Percentiles rank a stretch among this genome's conserved stretches.
Evolutionary conservation across 2,797 vertebrate species (phyloP).

Genomic region (Cephalopachus bancanus): DNA sequence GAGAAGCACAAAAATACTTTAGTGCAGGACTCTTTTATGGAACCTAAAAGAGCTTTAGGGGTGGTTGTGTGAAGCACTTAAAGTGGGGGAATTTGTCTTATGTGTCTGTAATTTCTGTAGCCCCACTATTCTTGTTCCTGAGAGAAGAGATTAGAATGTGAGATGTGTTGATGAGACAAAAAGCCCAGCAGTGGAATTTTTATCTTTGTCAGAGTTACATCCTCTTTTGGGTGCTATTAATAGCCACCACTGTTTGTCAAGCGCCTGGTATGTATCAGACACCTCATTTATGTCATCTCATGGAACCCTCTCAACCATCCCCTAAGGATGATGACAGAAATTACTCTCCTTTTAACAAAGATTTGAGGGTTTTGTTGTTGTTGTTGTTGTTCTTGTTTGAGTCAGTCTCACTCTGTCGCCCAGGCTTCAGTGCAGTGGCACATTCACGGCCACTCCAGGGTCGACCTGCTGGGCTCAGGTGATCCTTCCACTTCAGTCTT

Average conservation of each 20-base stretch:
- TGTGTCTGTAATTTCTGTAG: background rate
- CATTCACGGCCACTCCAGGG: too few species aligned
- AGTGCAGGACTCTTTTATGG: background rate
- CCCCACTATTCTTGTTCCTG: background rate
- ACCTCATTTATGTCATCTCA: background rate
- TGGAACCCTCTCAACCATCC: background rate
- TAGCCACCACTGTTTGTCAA: background rate
- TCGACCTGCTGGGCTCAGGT: too few species aligned
- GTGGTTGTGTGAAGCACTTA: background rate
- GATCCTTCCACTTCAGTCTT: too few species aligned
- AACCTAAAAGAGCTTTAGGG: background rate
- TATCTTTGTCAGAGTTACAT: background rate
- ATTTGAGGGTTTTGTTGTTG: background rate
- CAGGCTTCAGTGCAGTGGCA: too few species aligned
- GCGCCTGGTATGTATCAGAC: rapidly evolving
- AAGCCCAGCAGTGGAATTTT: background rate
- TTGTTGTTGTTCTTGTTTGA: too few species aligned
- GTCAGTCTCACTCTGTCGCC: too few species aligned
- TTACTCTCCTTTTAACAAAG: background rate
- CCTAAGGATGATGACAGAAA: background rate
- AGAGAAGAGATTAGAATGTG: background rate
- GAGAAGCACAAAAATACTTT: background rate
- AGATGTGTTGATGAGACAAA: background rate
- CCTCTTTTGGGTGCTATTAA: background rate
- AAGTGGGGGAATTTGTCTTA: background rate